Evolutionary conservation across 1,140 invertebrate species (phyloP).

Genomic region (Dendroctonus valens): DNA sequence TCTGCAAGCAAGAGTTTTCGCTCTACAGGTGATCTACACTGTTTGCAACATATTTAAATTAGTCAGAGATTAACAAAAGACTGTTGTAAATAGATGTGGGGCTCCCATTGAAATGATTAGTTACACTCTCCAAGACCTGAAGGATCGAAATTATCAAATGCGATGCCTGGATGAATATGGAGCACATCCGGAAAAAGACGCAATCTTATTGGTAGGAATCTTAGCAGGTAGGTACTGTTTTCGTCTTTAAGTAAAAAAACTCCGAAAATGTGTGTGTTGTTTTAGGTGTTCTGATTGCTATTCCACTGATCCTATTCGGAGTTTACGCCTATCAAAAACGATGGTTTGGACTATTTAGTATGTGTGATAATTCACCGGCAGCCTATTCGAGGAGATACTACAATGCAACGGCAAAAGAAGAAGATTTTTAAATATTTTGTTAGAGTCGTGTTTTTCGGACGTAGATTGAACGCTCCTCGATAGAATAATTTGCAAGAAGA

Average conservation of each 20-base stretch:
- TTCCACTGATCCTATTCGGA: conserved; percentile 60
- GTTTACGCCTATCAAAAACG: conserved; percentile 62
- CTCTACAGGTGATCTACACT: no score
- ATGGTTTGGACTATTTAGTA: conserved; percentile 56
- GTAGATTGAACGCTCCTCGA: no score
- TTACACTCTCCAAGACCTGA: conserved; percentile 56
- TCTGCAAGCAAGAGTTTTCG: no score
- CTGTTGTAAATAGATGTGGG: conserved; percentile 52
- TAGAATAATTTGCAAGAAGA: no score
- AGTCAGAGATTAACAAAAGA: neutral
- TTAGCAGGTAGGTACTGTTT: conserved; percentile 56
- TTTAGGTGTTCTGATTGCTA: conserved; percentile 60
- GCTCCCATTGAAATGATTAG: conserved; percentile 61
- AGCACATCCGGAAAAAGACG: conserved; percentile 62
- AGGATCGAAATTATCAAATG: conserved; percentile 57
- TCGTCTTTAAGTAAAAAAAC: neutral
- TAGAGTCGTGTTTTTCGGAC: no score
- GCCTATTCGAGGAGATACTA: conserved; percentile 69
- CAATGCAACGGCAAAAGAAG: conserved; percentile 43
- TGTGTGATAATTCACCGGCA: conserved; percentile 50
- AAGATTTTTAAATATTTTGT: conserved; percentile 16
- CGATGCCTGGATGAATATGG: conserved; percentile 62
- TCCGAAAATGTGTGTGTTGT: conserved; percentile 6
- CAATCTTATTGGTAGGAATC: conserved; percentile 63
- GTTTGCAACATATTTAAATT: neutral